Evolutionary conservation across 1,140 invertebrate genomes (phyloP), one percentile per base, ranked within the genome.

Genomic region (Doryteuthis pealeii): DNA sequence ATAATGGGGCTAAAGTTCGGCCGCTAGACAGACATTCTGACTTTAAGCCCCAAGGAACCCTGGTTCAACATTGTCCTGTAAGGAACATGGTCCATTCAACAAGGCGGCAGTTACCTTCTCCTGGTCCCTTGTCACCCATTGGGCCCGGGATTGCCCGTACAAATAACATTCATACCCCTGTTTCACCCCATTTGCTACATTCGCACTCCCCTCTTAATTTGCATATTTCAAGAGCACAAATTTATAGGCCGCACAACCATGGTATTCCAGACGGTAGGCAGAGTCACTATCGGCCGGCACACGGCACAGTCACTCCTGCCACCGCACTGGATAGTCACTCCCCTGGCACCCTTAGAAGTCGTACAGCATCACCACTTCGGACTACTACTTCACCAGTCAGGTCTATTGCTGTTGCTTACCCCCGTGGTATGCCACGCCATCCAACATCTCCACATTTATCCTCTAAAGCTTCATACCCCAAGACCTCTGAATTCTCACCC

Each of bases 401-500:
- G 54, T 62, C 54, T 62, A 28, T 28, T 62, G 54, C 18, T 28
- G 22, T 18, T 62, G 54, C 54, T 62, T 6, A 22, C 18, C 22
- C 54, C 26, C 22, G 5, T 62, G 54, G 22, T 62, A 62, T 62
- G 6, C 26, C 18, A 22, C 54, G 18, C 26, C 54, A 62, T 62
- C 43, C 26, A 70, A 65, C 77, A 33, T 54, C 49, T 69, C 40
- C 54, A 45, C n/a, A 28, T 72, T 26, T 67, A 33, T 70, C 72
- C 74, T 66, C 30, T 68, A 28, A 68, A 18, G 15, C 66, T 12
- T 33, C 15, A 18, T 31, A 32, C 22, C 22, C 66, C 30, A 26
- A 68, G 22, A 33, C 6, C 12, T 28, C 66, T 68, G 18, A 73
- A 26, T 78, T 82, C 68, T 80, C 81, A 49, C 79, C 81, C 14